Evolutionary conservation across 2,113 vertebrate species (phyloP), one percentile per base, ranked within the genome.

Genomic region (Leucopternis melanops): DNA sequence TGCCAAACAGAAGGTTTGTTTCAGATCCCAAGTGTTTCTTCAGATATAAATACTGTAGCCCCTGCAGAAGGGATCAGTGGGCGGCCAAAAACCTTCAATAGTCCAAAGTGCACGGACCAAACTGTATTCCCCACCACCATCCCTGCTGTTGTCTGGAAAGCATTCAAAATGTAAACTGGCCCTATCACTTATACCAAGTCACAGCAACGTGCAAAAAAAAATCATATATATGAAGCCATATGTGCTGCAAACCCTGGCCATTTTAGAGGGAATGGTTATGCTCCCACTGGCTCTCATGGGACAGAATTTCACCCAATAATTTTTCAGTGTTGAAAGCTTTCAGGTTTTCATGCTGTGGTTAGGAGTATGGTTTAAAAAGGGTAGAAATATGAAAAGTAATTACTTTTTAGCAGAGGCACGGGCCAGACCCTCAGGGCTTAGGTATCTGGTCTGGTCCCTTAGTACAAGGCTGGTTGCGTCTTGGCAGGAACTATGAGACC

Each of bases 1-100:
- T 52, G 86, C 94, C 67, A 69, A 94, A 81, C 75, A 88, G 90
- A 98, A 98, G 98, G 98, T 98, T 96, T 90, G 96, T 98, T 78
- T 96, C 13, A 11, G 49, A 44, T 71, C 42, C 36, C 66, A 85
- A 55, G 58, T 52, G 13, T 92, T 83, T 79, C 44, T 91, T 78
- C 26, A 92, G 54, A 58, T 1, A 4, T 73, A 87, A 85, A 87
- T 91, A 31, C 58, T 79, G 47, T 58, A 88, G n/a, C 20, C 61
- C 20, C 50, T 66, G 78, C 5, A 8, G 82, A 95, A 88, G 66
- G 44, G 86, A 77, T 86, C 52, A 52, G 57, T 67, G 83, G 70
- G 65, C 8, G 3, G 74, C 27, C 3, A 2, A 74, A 89, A 92
- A 47, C 47, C 40, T 78, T 63, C 25, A 34, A 10, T 2, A 36